Evolutionary conservation across 2,113 vertebrate genomes (phyloP), one percentile per base, ranked within the genome.

Genomic region (Merops nubicus): DNA sequence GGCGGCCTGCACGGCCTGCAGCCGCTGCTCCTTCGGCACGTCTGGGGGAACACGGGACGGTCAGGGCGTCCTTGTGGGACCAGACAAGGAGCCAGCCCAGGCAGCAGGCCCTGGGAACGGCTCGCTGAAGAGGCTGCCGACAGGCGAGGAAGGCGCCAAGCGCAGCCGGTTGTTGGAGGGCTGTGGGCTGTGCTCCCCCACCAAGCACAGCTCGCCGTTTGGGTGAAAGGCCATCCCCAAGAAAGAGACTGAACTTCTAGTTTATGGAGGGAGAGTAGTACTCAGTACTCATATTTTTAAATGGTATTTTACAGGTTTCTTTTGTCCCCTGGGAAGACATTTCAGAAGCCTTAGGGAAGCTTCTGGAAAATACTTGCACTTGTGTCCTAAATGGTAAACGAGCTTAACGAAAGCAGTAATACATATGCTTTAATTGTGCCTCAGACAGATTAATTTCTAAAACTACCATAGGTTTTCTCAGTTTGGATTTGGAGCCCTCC

Each of bases 1-100:
- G 97, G 99, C 99, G 0, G 99, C 99, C 96, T 99, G 99, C 75
- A 99, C 99, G 0, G 99, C 99, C 96, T 99, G 99, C 91, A 99
- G 97, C 91, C 98, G 97, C 96, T 99, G 99, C 91, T 99, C 99
- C 91, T 99, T 99, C 38, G 99, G 99, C 31, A 99, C 99, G 9
- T 99, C 99, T 99, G 92, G 5, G 51, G 69, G 64, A 62, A 88
- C 9, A 82, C 75, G 62, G 0, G 26, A 36, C 1, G 0, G 25
- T 47, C 68, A 33, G 53, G 8, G 50, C 21, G 47, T 40, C 57
- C 43, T 2, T 21, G 10, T 9, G 20, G 38, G 34, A 33, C 26
- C 51, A 70, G 47, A 36, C 11, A 85, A 45, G 56, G 42, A 78
- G n/a, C 15, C 33, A 6, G 47, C 38, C 29, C 23, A 62, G 48